Evolutionary conservation across 2,797 vertebrate species (phyloP), one percentile per base, ranked within the genome.

Genomic region (Chrosomus eos): DNA sequence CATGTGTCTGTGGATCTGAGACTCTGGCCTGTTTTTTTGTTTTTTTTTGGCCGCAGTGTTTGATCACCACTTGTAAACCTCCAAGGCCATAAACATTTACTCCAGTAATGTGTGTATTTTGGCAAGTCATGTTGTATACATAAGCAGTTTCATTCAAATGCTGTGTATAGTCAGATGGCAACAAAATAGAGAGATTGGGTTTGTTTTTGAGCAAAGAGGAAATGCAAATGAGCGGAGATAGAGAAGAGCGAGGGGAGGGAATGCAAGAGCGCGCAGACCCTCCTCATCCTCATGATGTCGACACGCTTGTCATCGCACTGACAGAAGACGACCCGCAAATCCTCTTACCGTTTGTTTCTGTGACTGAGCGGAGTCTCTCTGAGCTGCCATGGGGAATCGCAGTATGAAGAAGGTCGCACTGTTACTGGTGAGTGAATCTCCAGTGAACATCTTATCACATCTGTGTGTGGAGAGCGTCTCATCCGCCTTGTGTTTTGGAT

Each of bases 341-440:
- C 28, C 67, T 58, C 28, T 28, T 64, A 14, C 43, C 28, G 4
- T 38, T 67, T 21, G 43, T 82, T n/a, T 72, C 38, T 13, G 16
- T 81, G n/a, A 91, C 75, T 64, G 77, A 38, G 67, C 45, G 1
- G 45, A 79, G n/a, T 43, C 38, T 53, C 26, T 79, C 28, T 64
- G 28, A 36, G 40, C 76, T 43, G 91, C 53, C 62, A 88, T 87
- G 80, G 83, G 86, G 71, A 92, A 89, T 90, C 10, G 0, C 89
- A 89, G 53, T 71, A 58, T 85, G 66, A 89, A 87, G 84, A 86
- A 91, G 88, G 74, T 89, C 18, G 85, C 87, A 53, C 64, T 87
- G 53, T 53, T 88, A 38, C 79, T 89, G 88, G 91, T 83, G 83
- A 90, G 78, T 87, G 66, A 84, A 64, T 72, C 79, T 87, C 82